Conservation (phyloP, 2,888 invertebrate species). For the Ashinkailepas kermadecensis region DNA sequence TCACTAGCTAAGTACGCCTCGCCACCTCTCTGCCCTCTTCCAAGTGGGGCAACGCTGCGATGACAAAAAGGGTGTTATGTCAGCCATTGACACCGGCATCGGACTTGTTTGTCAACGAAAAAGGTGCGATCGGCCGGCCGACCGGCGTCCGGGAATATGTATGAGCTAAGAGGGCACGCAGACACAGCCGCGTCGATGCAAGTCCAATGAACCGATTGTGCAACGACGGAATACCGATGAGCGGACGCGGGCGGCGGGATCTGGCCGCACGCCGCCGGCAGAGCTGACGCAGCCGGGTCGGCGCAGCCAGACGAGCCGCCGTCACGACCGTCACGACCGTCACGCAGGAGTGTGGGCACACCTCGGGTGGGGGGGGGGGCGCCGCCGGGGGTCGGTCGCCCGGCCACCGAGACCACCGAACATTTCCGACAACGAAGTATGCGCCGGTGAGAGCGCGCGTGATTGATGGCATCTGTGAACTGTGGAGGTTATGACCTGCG, state of each 20-base stretch:
- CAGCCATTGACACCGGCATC: neutral
- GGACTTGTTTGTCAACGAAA: conserved; percentile 17
- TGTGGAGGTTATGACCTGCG: neutral
- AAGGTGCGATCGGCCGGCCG: neutral
- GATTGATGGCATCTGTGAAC: too few relatives aligned
- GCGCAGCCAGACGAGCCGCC: too few relatives aligned
- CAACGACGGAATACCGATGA: neutral
- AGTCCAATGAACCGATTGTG: conserved; percentile 18
- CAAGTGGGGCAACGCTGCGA: neutral
- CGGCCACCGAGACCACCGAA: too few relatives aligned
- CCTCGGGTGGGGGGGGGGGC: too few relatives aligned
- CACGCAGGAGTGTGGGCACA: too few relatives aligned
- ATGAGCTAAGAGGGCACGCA: neutral
- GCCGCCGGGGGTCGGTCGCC: too few relatives aligned
- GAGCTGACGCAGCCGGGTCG: too few relatives aligned
- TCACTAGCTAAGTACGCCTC: too few relatives aligned
- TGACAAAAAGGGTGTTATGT: conserved; percentile 9
- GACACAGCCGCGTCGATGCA: neutral
- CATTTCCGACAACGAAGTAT: too few relatives aligned
- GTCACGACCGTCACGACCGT: too few relatives aligned
- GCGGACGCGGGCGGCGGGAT: neutral
- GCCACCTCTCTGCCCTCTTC: neutral
- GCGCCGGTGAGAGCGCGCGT: too few relatives aligned
- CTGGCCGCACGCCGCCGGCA: neutral
- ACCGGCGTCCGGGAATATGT: conserved; percentile 1